Base-by-base conservation (phyloP, 2,888 invertebrate genomes). In the Heliconius ismenius region DNA sequence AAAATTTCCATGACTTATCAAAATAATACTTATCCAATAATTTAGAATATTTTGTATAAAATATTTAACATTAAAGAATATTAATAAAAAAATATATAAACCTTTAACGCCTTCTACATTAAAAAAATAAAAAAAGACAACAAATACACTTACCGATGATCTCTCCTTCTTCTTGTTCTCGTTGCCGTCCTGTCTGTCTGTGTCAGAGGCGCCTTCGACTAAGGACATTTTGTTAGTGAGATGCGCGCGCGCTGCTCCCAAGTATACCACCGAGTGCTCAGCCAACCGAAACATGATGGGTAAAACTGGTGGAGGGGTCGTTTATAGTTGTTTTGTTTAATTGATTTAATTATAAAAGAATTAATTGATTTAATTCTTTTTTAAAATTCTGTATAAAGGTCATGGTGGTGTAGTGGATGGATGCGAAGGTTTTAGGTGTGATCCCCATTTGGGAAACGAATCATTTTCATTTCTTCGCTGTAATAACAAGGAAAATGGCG, bases 191-290 rank as follows among this genome's bases (percentile, higher is more conserved):
- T 79, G 83, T 73, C 83, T 84, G 76, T 93, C 93, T 67, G 90
- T 89, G 84, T 93, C 93, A 75, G 93, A 93, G 79, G 87, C 87
- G 81, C 89, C 93, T 89, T 92, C 93, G 72, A 87, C 93, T 88
- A 93, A 85, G 91, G 93, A 93, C 93, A 93, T 93, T 90, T 88
- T 86, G 86, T 86, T 88, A 92, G 90, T 93, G 92, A 80, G 84
- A 81, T 80, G 78, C 81, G 83, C 89, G 85, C 79, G 82, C 85
- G 85, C 77, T 73, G 81, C 85, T 84, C 79, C 70, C 82, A 85
- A 87, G 84, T 90, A 90, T 90, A 91, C 89, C 88, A 89, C 79
- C 80, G 83, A 89, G 84, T 90, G 90, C 84, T 84, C 82, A 83
- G 84, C 87, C 79, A 84, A 89, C 83, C 92, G 92, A 92, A 89